phyloP scores from a whole-genome alignment of 2,113 vertebrate species.

The Platichthys stellatus region DNA sequence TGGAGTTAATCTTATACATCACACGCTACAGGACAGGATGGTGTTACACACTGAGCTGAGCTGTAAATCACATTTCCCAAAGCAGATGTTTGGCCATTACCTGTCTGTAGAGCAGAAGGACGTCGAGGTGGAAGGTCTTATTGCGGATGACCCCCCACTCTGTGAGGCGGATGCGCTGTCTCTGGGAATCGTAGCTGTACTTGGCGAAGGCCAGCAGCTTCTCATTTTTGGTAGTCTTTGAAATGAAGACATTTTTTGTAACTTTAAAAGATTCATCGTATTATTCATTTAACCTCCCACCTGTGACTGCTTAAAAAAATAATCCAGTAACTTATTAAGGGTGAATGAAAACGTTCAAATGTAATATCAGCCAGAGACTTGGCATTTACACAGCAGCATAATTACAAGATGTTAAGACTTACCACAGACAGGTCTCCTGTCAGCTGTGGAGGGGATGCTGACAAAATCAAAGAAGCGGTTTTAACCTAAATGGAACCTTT shows the following conservation, averaged over 20 bases:
- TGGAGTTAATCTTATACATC: constrained; percentile 62
- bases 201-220: constrained; percentile 38
- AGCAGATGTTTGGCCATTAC: constrained; percentile 45
- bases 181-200: constrained; percentile 71
- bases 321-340: background rate
- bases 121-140: constrained; percentile 42
- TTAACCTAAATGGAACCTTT: background rate
- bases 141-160: constrained; percentile 53
- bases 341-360: background rate
- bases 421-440: constrained; percentile 53
- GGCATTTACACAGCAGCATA: background rate
- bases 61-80: background rate
- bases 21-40: constrained; percentile 50
- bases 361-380: background rate
- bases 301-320: background rate
- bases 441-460: constrained; percentile 56
- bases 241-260: background rate
- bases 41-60: background rate
- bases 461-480: background rate
- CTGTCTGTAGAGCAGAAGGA: constrained; percentile 72
- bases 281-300: background rate
- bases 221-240: constrained; percentile 50
- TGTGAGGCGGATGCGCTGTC: constrained; percentile 63
- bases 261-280: background rate
- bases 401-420: background rate